Conservation (phyloP, 1,140 invertebrate species). For the Tetramorium simillimum region DNA sequence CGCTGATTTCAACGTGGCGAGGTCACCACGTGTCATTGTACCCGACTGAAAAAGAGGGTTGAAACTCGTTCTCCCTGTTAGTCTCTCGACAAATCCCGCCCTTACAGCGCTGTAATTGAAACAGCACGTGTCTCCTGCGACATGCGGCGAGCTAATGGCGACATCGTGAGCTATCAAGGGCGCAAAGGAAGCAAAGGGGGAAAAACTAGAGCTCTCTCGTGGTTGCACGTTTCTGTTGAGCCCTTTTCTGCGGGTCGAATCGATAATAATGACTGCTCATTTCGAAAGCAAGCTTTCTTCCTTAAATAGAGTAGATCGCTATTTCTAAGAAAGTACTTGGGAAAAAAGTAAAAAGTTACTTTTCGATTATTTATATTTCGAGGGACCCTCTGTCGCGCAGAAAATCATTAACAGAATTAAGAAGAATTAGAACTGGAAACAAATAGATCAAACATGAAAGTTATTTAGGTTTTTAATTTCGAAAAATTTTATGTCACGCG, state of each 20-base stretch:
- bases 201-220: slow-evolving; percentile 29
- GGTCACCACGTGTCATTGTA: slow-evolving; percentile 48
- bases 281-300: neutral
- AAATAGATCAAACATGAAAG: neutral
- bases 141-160: slow-evolving; percentile 71
- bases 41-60: slow-evolving; percentile 42
- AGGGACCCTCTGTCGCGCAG: neutral
- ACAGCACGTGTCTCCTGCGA: slow-evolving; percentile 74
- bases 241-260: slow-evolving; percentile 64
- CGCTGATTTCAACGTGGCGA: slow-evolving; percentile 34
- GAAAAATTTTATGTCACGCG: neutral
- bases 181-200: slow-evolving; percentile 18
- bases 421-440: neutral
- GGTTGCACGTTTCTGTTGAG: slow-evolving; percentile 46
- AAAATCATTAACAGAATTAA: neutral
- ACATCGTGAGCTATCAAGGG: slow-evolving; percentile 71
- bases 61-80: slow-evolving; percentile 40
- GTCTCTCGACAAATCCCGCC: slow-evolving; percentile 56
- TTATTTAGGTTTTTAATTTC: neutral
- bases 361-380: neutral
- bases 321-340: neutral
- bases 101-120: slow-evolving; percentile 72
- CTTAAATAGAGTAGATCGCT: neutral
- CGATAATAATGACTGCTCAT: slow-evolving; percentile 66
- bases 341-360: neutral